A percentile compares a stretch with the other conserved stretches of the same genome.
These are phyloP conservation scores for Anthrax anthrax DNA, from an alignment of 2,888 invertebrate genomes.

Conservation along the genomic window DNA sequence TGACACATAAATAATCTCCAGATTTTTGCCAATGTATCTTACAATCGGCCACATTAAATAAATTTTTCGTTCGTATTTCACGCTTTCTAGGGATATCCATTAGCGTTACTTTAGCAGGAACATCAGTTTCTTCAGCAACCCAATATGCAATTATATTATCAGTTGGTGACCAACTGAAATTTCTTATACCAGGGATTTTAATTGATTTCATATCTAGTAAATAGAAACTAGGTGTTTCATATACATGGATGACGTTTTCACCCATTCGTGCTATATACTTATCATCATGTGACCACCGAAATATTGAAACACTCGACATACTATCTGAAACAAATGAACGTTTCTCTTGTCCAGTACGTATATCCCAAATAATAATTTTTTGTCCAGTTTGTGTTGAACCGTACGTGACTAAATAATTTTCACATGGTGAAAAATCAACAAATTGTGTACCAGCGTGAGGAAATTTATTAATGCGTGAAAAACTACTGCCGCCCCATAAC, in stretches of 20 bases:
- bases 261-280: conserved; percentile 85
- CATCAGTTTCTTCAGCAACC: conserved; percentile 95
- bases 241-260: conserved; percentile 74
- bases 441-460: conserved; percentile 81
- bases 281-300: conserved; percentile 95
- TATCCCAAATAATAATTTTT: conserved; percentile 92
- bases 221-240: conserved; percentile 92
- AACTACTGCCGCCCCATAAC: conserved; percentile 92
- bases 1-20: conserved; percentile 94
- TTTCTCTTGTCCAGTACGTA: conserved; percentile 85
- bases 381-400: conserved; percentile 66
- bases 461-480: conserved; percentile 83
- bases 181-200: conserved; percentile 75
- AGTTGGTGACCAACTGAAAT: conserved; percentile 97
- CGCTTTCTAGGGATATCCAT: conserved; percentile 82
- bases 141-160: conserved; percentile 94
- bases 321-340: conserved; percentile 80
- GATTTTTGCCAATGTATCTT: conserved; percentile 98
- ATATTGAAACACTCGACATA: conserved; percentile 79
- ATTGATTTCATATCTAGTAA: conserved; percentile 89
- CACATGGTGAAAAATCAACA: conserved; percentile 95
- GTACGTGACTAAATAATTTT: conserved; percentile 91
- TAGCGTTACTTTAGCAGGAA: conserved; percentile 87
- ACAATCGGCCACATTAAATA: conserved; percentile 96
- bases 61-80: conserved; percentile 82